phyloP scores from a whole-genome alignment of 2,797 vertebrate species.

The Enteromius trimaculatus region DNA sequence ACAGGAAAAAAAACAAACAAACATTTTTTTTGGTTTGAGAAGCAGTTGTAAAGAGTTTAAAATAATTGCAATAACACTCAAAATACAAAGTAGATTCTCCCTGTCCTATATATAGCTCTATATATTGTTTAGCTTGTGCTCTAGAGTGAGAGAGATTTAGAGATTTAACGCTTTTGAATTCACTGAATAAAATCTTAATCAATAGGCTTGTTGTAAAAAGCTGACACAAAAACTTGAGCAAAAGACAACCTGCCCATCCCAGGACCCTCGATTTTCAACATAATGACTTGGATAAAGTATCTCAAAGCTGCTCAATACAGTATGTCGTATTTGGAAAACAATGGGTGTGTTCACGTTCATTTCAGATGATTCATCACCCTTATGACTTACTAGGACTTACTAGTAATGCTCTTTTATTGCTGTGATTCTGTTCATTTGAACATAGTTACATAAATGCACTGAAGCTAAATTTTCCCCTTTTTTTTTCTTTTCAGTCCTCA shows the following conservation, averaged over 20 bases:
- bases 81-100: not conserved
- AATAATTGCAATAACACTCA: not conserved
- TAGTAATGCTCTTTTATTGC: not conserved
- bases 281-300: not conserved
- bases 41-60: not conserved
- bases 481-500: conserved; percentile 5
- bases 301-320: not conserved
- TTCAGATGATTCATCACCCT: not conserved
- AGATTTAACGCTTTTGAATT: not conserved
- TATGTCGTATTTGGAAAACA: not conserved
- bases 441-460: not conserved
- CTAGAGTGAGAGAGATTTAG: not conserved
- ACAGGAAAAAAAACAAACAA: not conserved
- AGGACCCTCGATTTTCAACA: not conserved
- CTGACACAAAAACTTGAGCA: not conserved
- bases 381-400: not conserved
- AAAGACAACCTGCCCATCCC: not conserved
- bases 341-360: not conserved
- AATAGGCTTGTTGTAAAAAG: not conserved
- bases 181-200: not conserved
- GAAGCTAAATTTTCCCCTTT: not conserved
- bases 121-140: not conserved
- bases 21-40: not conserved
- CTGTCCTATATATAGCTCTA: not conserved
- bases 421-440: not conserved